These are phyloP conservation scores for Anisognathus igniventris DNA, from an alignment of 2,797 vertebrate genomes.

Conservation along the genomic window DNA sequence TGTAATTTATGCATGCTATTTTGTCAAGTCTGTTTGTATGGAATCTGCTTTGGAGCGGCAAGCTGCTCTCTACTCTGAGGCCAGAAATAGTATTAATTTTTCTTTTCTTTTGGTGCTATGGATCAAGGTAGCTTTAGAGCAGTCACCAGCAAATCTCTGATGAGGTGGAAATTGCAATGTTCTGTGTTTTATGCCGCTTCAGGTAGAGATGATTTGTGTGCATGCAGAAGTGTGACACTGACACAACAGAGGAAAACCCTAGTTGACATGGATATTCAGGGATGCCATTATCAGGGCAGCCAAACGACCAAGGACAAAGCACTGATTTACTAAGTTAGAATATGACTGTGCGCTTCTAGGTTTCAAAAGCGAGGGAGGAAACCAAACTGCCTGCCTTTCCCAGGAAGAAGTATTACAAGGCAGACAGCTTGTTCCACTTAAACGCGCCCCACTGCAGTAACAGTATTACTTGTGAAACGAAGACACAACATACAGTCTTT, in stretches of 20 bases:
- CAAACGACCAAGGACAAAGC: constrained; percentile 39
- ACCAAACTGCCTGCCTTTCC: constrained; percentile 19
- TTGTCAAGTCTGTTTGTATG: constrained; percentile 64
- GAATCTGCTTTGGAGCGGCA: constrained; percentile 56
- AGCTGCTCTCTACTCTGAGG: constrained; percentile 21
- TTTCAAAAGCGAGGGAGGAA: constrained; percentile 26
- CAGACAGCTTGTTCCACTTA: constrained; percentile 52
- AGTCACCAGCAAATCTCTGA: constrained; percentile 16
- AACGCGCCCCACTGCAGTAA: constrained; percentile 19
- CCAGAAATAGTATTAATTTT: constrained; percentile 27
- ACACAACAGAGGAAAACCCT: constrained; percentile 1
- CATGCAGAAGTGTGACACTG: background rate
- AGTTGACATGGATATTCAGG: constrained; percentile 1
- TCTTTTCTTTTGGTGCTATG: background rate
- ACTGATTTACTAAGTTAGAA: constrained; percentile 10
- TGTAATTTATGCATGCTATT: constrained; percentile 70
- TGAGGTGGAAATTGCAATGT: background rate
- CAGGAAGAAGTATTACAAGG: constrained; percentile 32
- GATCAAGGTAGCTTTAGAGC: constrained; percentile 38
- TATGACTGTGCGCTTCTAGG: background rate
- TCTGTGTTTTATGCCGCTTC: background rate
- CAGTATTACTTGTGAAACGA: constrained; percentile 48
- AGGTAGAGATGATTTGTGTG: constrained; percentile 8
- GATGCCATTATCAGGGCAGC: constrained; percentile 3
- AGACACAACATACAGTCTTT: constrained; percentile 48